Evolutionary conservation across 2,888 invertebrate genomes (phyloP), one percentile per base, ranked within the genome.

Genomic region (Bhutanitis thaidina): DNA sequence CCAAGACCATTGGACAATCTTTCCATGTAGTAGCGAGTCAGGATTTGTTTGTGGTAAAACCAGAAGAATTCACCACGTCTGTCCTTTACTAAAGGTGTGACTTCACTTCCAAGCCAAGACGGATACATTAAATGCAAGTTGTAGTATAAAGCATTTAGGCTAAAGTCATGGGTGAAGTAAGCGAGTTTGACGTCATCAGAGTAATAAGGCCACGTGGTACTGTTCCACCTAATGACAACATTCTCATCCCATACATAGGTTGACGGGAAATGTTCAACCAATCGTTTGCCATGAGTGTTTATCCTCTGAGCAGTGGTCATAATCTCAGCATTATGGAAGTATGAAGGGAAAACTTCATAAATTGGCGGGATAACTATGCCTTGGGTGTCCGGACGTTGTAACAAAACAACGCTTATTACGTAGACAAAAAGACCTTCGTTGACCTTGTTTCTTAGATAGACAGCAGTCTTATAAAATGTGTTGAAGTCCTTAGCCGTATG

Each of bases 101-200:
- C 83, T 12, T 88, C 77, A 47, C 90, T 90, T 53, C 90, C 87
- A 67, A 94, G 84, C 92, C 93, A 94, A 69, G 81, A 90, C 5
- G 95, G 93, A 65, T 91, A 93, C 49, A 91, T 84, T 60, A 93
- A 71, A 59, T 92, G 90, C 58, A 80, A 71, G 69, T 92, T 91
- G 74, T 92, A 93, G 80, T 94, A 93, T 68, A 90, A 91, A 16
- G 91, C 66, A 73, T 93, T 95, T 43, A 94, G 80, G 49, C 91
- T 92, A 49, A 93, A 81, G 72, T 96, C 95, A 65, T 95, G 93
- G 13, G 93, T 93, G 83, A 92, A 95, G 80, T 95, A 95, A 25
- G 90, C 80, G 38, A 95, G 60, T 10, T 88, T 76, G 49, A 91
- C 87, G 55, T 93, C 93, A 1, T 90, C 79, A 13, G 53, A 45